Conservation (phyloP, 2,113 vertebrate species). For the Rhinoptilus africanus region DNA sequence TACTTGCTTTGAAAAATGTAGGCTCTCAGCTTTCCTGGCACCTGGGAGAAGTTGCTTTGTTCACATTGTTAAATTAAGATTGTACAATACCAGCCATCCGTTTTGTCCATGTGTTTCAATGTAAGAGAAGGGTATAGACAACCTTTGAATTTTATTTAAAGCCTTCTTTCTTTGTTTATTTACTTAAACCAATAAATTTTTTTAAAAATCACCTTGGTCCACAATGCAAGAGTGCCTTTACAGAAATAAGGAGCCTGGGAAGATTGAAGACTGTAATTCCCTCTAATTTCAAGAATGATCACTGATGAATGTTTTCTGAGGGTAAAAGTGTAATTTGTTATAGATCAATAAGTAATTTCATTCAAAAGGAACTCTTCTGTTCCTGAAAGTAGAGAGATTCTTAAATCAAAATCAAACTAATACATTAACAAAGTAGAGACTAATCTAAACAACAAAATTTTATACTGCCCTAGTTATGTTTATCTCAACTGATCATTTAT, state of each 20-base stretch:
- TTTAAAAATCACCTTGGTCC: background rate
- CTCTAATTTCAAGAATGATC: slow-evolving; percentile 60
- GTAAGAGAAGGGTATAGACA: background rate
- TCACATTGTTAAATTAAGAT: background rate
- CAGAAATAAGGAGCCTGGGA: background rate
- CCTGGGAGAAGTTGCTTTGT: background rate
- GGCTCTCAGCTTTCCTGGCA: background rate
- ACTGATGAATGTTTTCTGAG: slow-evolving; percentile 46
- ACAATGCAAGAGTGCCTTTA: background rate
- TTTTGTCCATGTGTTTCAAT: accelerated
- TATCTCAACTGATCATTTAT: slow-evolving; percentile 70
- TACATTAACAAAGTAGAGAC: slow-evolving; percentile 53
- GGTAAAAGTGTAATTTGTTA: slow-evolving; percentile 66
- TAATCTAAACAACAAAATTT: slow-evolving; percentile 55
- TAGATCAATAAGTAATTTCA: slow-evolving; percentile 74
- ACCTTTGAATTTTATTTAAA: background rate
- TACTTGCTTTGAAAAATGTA: background rate
- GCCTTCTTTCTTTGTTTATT: background rate
- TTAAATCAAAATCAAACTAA: slow-evolving; percentile 59
- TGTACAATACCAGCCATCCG: background rate
- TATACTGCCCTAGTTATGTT: slow-evolving; percentile 39
- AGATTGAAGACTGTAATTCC: background rate
- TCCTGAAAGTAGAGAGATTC: slow-evolving; percentile 32
- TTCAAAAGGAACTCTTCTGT: slow-evolving; percentile 44
- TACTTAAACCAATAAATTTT: background rate